phyloP scores from a whole-genome alignment of 2,888 invertebrate genomes.

The Steinernema scapterisci region DNA sequence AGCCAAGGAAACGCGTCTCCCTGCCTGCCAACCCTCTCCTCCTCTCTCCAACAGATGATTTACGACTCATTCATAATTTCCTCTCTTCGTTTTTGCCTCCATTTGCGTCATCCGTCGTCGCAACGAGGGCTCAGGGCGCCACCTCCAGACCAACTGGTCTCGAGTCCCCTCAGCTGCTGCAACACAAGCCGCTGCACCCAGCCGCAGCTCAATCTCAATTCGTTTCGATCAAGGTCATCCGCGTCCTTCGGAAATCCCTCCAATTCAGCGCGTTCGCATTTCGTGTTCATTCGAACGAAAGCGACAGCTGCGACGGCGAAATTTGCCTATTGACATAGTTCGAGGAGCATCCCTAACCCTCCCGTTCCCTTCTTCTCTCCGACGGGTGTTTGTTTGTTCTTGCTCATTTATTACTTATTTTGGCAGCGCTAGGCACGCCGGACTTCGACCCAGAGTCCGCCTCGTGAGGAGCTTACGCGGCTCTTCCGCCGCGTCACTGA shows the following conservation, averaged over 20 bases:
- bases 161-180: too few relatives aligned
- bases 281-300: not conserved
- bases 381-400: slow-evolving; percentile 15
- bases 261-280: too few relatives aligned
- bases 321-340: not conserved
- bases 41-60: too few relatives aligned
- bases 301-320: slow-evolving; percentile 5
- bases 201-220: slow-evolving; percentile 12
- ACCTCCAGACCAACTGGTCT: not conserved
- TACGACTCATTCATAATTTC: not conserved
- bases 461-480: not conserved
- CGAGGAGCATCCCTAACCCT: not conserved
- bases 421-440: not conserved
- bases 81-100: not conserved
- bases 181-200: not conserved
- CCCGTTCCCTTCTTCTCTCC: not conserved
- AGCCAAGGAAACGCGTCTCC: too few relatives aligned
- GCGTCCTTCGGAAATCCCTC: not conserved
- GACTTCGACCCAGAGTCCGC: not conserved
- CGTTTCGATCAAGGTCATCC: slow-evolving; percentile 16
- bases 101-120: not conserved
- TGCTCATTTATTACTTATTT: not conserved
- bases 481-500: not conserved
- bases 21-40: too few relatives aligned
- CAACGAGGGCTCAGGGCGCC: not conserved